phyloP scores from a whole-genome alignment of 2,888 invertebrate genomes.

The Eledona agricola region DNA sequence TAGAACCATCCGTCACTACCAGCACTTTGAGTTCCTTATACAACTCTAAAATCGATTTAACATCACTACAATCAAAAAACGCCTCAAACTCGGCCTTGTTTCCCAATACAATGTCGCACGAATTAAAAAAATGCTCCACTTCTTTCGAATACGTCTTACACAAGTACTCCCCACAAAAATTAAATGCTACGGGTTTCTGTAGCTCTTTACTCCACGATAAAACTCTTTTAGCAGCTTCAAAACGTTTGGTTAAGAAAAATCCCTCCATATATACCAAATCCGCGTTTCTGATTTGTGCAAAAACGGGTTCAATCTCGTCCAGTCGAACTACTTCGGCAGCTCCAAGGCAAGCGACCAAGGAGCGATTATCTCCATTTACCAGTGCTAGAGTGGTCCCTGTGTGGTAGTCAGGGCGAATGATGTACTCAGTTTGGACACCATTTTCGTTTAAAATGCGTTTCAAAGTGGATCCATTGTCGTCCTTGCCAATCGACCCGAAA shows the following conservation, averaged over 20 bases:
- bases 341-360: constrained; percentile 66
- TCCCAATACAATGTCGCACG: constrained; percentile 66
- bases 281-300: constrained; percentile 46
- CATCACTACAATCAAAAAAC: constrained; percentile 49
- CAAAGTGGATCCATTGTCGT: constrained; percentile 61
- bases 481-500: constrained; percentile 66
- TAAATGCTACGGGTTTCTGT: constrained; percentile 63
- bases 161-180: constrained; percentile 67
- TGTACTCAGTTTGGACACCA: constrained; percentile 61
- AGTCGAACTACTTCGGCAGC: constrained; percentile 63
- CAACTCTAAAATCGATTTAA: constrained; percentile 32
- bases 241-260: constrained; percentile 67
- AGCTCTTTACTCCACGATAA: constrained; percentile 59
- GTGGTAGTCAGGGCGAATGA: constrained; percentile 53
- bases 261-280: constrained; percentile 66
- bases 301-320: constrained; percentile 45
- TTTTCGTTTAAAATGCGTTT: constrained; percentile 57
- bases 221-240: constrained; percentile 61
- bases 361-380: constrained; percentile 61
- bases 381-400: constrained; percentile 67
- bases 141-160: constrained; percentile 59
- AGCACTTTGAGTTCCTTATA: constrained; percentile 63
- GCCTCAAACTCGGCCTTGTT: constrained; percentile 66
- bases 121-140: constrained; percentile 61
- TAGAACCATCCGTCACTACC: constrained; percentile 71